These are phyloP conservation scores for Trididemnum clinides DNA, from an alignment of 23 tunicate genomes.

Conservation along the genomic window DNA sequence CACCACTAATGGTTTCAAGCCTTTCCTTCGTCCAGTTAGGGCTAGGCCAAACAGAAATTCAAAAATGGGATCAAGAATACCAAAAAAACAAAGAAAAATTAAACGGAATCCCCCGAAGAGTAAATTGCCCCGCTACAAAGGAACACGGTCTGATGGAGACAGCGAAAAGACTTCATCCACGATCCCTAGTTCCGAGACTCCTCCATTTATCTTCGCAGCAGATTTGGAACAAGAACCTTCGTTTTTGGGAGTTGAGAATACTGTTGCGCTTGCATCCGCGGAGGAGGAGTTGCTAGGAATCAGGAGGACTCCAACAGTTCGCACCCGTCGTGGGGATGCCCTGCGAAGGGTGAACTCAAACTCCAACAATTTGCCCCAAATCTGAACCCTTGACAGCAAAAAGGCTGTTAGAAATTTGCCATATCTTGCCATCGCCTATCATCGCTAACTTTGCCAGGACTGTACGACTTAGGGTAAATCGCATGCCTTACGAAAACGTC, in stretches of 20 bases:
- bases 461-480: too few relatives aligned
- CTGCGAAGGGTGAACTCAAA: slow-evolving; percentile 64
- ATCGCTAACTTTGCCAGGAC: too few relatives aligned
- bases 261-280: neutral
- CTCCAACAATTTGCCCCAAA: neutral
- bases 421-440: slow-evolving; percentile 32
- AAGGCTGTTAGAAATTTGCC: neutral
- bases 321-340: slow-evolving; percentile 58
- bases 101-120: neutral
- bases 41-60: neutral
- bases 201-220: too few relatives aligned
- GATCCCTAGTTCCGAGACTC: neutral
- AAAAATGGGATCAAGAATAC: neutral
- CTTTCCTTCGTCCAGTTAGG: neutral
- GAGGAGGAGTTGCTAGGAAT: slow-evolving; percentile 24
- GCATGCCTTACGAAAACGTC: too few relatives aligned
- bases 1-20: neutral
- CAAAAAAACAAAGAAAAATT: neutral
- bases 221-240: too few relatives aligned
- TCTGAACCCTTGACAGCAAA: too few relatives aligned
- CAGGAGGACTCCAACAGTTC: slow-evolving; percentile 32
- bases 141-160: neutral
- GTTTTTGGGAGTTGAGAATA: too few relatives aligned
- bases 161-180: neutral
- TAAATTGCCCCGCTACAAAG: neutral